These are phyloP conservation scores for Nycticryphes semicollaris DNA, from an alignment of 2,113 vertebrate species.

Conservation along the genomic window DNA sequence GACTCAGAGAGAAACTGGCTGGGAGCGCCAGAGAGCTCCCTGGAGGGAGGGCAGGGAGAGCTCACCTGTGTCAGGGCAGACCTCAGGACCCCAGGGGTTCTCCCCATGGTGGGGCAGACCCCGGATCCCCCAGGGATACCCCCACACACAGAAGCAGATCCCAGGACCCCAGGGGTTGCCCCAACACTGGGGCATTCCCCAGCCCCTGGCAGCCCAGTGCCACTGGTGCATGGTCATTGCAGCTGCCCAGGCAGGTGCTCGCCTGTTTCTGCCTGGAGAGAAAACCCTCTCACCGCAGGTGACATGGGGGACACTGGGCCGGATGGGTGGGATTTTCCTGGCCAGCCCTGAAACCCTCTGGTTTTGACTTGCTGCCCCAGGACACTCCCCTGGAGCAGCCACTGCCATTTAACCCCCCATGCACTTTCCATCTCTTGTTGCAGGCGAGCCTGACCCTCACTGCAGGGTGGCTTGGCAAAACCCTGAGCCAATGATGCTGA, in stretches of 20 bases:
- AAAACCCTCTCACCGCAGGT: background rate
- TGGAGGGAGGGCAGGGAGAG: rapidly evolving
- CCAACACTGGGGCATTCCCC: background rate
- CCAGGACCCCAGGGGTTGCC: background rate
- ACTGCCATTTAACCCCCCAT: rapidly evolving
- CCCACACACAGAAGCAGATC: background rate
- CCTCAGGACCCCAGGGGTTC: background rate
- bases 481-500: rapidly evolving
- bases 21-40: rapidly evolving
- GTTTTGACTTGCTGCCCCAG: background rate
- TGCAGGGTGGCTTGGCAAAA: background rate
- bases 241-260: conserved; percentile 13
- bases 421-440: rapidly evolving
- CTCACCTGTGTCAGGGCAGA: background rate
- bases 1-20: conserved; percentile 22
- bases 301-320: background rate
- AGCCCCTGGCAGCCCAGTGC: background rate
- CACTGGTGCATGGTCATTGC: rapidly evolving
- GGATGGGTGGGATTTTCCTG: conserved; percentile 30
- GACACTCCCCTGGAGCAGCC: background rate
- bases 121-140: background rate
- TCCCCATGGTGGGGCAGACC: too few relatives aligned
- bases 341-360: background rate
- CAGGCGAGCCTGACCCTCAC: background rate
- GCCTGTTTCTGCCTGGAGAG: background rate